These are phyloP conservation scores for Cotesia glomerata DNA, from an alignment of 1,140 invertebrate genomes.

Conservation along the genomic window DNA sequence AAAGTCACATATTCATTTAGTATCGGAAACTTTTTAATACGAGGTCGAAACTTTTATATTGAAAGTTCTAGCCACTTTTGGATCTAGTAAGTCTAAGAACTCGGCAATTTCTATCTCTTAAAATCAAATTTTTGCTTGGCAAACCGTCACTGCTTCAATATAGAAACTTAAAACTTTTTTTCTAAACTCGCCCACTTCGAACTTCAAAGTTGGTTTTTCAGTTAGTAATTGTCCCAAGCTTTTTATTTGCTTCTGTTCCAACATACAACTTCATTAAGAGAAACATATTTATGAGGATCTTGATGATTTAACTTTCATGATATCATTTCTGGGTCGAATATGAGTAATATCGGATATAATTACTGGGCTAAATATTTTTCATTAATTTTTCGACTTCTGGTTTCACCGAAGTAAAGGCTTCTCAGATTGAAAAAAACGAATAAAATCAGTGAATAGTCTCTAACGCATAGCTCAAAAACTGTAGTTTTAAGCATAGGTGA, in stretches of 20 bases:
- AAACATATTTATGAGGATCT: neutral
- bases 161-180: neutral
- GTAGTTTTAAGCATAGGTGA: neutral
- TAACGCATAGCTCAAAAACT: neutral
- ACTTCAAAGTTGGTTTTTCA: neutral
- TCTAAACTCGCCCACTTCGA: neutral
- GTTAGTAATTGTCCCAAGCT: neutral
- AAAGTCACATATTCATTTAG: neutral
- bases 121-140: neutral
- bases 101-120: neutral
- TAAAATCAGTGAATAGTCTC: neutral
- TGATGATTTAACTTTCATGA: neutral
- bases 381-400: neutral
- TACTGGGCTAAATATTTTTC: neutral
- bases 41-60: neutral
- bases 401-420: neutral
- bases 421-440: neutral
- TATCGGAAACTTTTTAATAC: neutral
- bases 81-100: neutral
- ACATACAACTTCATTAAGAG: neutral
- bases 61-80: neutral
- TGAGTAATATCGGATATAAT: neutral
- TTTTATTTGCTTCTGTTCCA: neutral
- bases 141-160: neutral
- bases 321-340: neutral